Evolutionary conservation across 2,888 invertebrate species (phyloP).

Genomic region (Gibbula magus): DNA sequence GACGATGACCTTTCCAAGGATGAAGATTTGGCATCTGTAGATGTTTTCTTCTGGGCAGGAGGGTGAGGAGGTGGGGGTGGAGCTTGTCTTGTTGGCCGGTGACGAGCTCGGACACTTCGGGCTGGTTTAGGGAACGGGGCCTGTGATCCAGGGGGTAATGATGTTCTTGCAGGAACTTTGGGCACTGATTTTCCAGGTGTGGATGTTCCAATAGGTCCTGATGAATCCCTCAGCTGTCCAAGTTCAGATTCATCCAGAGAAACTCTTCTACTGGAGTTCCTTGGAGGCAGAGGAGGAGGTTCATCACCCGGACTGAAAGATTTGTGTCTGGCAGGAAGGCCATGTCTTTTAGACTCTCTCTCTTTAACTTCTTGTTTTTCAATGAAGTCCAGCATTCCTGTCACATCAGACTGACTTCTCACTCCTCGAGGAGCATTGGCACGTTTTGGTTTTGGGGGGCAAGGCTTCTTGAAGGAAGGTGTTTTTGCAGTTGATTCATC

Average conservation of each 20-base stretch:
- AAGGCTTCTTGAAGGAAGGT: constrained; percentile 44
- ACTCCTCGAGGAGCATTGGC: constrained; percentile 53
- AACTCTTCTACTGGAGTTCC: constrained; percentile 30
- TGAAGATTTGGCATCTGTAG: constrained; percentile 20
- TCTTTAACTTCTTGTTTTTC: constrained; percentile 38
- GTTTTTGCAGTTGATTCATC: constrained; percentile 48
- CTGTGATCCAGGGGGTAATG: not conserved
- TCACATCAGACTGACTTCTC: constrained; percentile 65
- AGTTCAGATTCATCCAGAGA: not conserved
- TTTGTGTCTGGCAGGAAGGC: constrained; percentile 38
- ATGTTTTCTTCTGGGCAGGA: constrained; percentile 31
- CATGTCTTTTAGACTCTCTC: constrained; percentile 31
- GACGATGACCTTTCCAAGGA: constrained; percentile 2
- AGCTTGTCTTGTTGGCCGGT: constrained; percentile 57
- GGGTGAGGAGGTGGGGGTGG: constrained; percentile 57
- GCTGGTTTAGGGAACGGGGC: not conserved
- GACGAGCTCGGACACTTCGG: not conserved
- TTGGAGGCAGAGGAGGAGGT: constrained; percentile 45
- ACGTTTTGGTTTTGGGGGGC: constrained; percentile 66
- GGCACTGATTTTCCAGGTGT: not conserved
- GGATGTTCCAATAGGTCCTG: not conserved
- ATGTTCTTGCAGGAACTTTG: constrained; percentile 1
- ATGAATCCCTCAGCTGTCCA: not conserved
- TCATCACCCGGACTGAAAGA: constrained; percentile 15
- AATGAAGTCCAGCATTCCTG: constrained; percentile 50